phyloP scores from a whole-genome alignment of 2,113 vertebrate genomes.

The Sterna hirundo region DNA sequence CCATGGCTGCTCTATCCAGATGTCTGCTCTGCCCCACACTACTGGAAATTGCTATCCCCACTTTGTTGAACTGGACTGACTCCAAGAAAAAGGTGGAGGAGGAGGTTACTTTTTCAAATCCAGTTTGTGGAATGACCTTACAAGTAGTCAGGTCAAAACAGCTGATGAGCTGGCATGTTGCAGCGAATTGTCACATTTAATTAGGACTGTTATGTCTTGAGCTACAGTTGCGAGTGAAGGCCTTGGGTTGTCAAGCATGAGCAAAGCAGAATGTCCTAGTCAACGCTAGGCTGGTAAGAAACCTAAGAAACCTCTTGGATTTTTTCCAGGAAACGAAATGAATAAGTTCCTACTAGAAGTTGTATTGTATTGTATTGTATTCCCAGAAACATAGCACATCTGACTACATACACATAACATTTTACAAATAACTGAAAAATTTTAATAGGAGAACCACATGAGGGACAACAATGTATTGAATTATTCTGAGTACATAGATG shows the following conservation, averaged over 20 bases:
- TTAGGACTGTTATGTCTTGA: neutral
- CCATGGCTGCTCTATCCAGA: neutral
- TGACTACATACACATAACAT: neutral
- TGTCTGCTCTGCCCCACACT: neutral
- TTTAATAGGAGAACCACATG: neutral
- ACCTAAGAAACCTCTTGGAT: neutral
- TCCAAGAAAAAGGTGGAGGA: neutral
- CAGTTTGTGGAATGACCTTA: neutral
- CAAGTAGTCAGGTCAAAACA: neutral
- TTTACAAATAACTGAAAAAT: neutral
- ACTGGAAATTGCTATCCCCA: neutral
- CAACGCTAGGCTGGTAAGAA: neutral
- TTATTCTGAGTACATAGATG: neutral
- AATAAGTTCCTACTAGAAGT: neutral
- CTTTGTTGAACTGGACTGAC: neutral
- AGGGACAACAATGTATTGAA: neutral
- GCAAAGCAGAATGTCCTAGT: neutral
- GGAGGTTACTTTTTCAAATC: neutral
- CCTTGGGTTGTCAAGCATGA: neutral
- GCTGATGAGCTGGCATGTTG: neutral
- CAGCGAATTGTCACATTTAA: neutral
- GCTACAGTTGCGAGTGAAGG: neutral
- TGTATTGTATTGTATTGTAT: neutral
- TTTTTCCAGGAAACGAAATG: neutral
- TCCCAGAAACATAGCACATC: neutral